A percentile compares a stretch with the other conserved stretches of the same genome.
Conservation (phyloP, 2,797 vertebrate genomes). For the Octomys mimax region DNA sequence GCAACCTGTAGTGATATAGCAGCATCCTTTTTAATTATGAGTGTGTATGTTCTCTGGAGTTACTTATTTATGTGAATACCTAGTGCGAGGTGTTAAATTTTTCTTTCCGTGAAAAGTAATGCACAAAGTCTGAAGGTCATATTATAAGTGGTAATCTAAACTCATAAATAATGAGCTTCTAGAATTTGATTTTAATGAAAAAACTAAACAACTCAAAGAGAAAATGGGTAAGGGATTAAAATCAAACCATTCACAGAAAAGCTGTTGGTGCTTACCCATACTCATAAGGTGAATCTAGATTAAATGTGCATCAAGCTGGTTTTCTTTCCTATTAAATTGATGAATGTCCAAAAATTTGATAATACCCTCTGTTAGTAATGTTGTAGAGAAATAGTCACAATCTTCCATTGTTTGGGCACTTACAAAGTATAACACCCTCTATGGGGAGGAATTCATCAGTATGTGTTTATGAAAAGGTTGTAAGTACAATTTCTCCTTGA, state of each 20-base stretch:
- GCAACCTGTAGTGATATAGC: neutral
- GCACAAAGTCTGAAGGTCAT: neutral
- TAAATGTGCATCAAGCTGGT: neutral
- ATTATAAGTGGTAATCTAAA: neutral
- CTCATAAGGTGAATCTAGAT: neutral
- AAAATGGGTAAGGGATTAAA: neutral
- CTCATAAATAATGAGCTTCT: neutral
- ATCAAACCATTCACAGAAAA: neutral
- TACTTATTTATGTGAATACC: neutral
- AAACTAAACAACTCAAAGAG: neutral
- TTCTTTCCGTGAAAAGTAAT: slow-evolving; percentile 9
- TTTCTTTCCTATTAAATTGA: slow-evolving; percentile 16
- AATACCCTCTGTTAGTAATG: neutral
- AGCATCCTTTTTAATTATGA: neutral
- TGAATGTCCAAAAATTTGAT: neutral
- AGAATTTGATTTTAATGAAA: slow-evolving; percentile 56
- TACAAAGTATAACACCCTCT: neutral
- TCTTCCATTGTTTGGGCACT: neutral
- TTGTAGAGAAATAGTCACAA: neutral
- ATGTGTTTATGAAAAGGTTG: neutral
- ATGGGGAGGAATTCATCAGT: neutral
- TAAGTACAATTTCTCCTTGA: neutral
- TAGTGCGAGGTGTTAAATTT: neutral
- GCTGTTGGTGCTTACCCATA: neutral
- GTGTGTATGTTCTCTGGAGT: neutral